Percentiles rank a stretch among this genome's conserved stretches.
phyloP scores from a whole-genome alignment of 2,888 invertebrate genomes.

The Oxyteleia sp. region DNA sequence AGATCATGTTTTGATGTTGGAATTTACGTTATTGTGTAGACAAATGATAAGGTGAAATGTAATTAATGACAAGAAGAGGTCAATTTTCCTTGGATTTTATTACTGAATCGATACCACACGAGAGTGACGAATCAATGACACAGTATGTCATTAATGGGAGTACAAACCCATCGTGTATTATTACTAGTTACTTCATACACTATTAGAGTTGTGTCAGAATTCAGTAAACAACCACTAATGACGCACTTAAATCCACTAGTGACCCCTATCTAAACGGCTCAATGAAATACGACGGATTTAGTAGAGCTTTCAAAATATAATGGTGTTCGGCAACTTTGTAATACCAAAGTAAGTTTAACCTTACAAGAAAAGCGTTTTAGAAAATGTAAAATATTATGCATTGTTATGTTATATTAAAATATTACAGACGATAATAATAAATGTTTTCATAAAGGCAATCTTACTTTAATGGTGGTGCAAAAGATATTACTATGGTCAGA shows the following conservation, averaged over 20 bases:
- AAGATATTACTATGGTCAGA: too few species aligned
- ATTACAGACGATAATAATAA: conserved; percentile 18
- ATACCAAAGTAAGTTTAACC: conserved; percentile 8
- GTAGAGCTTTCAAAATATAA: conserved; percentile 18
- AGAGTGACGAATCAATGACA: conserved; percentile 19
- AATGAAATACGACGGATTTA: conserved; percentile 33
- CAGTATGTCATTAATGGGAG: conserved; percentile 21
- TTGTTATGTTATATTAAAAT: not conserved
- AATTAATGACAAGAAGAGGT: not conserved
- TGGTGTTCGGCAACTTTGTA: conserved; percentile 4
- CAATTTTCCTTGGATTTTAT: not conserved
- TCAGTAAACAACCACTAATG: conserved; percentile 61
- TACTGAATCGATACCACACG: not conserved
- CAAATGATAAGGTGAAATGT: not conserved
- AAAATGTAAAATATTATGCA: conserved; percentile 26
- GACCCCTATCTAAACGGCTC: conserved; percentile 22
- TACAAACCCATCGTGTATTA: conserved; percentile 24
- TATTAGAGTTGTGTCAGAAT: conserved; percentile 28
- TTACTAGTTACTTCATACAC: conserved; percentile 40
- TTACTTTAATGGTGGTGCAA: too few species aligned
- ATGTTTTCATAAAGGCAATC: conserved; percentile 27
- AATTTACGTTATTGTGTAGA: not conserved
- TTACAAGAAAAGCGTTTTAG: conserved; percentile 9
- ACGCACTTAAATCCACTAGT: conserved; percentile 53
- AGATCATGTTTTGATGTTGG: not conserved